These are phyloP conservation scores for Glaucomys volans DNA, from an alignment of 2,113 vertebrate genomes.

Conservation along the genomic window DNA sequence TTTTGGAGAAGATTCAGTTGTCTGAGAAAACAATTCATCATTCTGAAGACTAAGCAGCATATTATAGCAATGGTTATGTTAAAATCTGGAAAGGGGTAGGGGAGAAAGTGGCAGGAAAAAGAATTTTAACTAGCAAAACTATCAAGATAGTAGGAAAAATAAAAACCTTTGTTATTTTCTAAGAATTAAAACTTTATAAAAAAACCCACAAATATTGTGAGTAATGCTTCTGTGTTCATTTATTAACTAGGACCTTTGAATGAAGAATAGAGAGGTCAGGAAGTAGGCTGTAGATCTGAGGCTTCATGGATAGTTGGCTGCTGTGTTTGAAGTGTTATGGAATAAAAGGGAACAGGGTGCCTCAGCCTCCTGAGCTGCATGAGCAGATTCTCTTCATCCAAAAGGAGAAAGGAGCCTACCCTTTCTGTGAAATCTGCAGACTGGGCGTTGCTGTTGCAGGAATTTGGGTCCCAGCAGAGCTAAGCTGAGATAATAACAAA, in stretches of 20 bases:
- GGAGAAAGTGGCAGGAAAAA: neutral
- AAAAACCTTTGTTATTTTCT: neutral
- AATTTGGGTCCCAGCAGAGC: neutral
- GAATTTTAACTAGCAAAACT: neutral
- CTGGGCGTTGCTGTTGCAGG: neutral
- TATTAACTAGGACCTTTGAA: neutral
- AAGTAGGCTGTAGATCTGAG: neutral
- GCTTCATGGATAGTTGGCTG: neutral
- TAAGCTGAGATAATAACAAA: neutral
- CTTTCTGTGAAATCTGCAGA: neutral
- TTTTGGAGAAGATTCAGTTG: neutral
- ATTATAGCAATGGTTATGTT: neutral
- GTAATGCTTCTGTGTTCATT: neutral
- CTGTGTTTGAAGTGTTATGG: neutral
- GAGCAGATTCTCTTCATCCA: neutral
- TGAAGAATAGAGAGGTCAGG: neutral
- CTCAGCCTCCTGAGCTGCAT: rapidly evolving
- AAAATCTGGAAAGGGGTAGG: neutral
- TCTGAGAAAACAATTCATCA: neutral
- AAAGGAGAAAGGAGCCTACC: neutral
- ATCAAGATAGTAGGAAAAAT: neutral
- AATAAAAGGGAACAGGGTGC: neutral
- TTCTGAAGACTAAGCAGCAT: neutral
- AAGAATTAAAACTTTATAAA: neutral
- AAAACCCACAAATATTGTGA: neutral